Base-by-base conservation (phyloP, 2,888 invertebrate species). In the Patella ulyssiponensis region DNA sequence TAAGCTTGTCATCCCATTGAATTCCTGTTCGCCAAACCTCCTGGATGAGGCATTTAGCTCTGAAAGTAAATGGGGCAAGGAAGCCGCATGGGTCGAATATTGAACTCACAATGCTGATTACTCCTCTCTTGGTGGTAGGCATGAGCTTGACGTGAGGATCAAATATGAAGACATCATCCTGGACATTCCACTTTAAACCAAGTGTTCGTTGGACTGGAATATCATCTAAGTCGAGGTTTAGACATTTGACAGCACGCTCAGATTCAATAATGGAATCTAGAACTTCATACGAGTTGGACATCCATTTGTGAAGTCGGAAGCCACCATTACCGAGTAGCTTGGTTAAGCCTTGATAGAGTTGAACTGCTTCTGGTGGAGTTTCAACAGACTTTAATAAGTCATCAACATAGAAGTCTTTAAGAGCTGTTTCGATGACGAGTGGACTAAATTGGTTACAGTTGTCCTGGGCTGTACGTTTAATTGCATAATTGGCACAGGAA, bases 351-450 rank as follows among this genome's bases (percentile, higher is more conserved):
- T 20, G n/a, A 14, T 33, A n/a, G n/a, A 74, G 33, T 51, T 23
- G 33, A 3, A 56, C 56, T 4, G 75, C 69, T 52, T 75, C 52
- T 20, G 64, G 11, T 58, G 15, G 11, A 44, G 71, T 54, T 27
- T 58, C 56, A 20, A 72, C 4, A 14, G 71, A 76, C 52, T 71
- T 71, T 14, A 75, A 64, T 33, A 44, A 69, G 51, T 75, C 69
- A 64, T 75, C 69, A 3, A 75, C 75, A 64, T 75, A 75, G n/a
- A 75, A 75, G 20, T 75, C 54, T 20, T 75, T 64, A 44, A 44
- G 51, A 23, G 69, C 69, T 44, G 69, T 44, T 44, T 69, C 54
- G 23, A 69, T 69, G 11, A 51, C 69, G 11, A 44, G 33, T 7
- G 27, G n/a, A 69, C 14, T 20, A 54, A 54, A 76, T 52, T 52